Percentiles rank a stretch among this genome's conserved stretches.
phyloP scores from a whole-genome alignment of 2,113 vertebrate species.

The Saccopteryx leptura region DNA sequence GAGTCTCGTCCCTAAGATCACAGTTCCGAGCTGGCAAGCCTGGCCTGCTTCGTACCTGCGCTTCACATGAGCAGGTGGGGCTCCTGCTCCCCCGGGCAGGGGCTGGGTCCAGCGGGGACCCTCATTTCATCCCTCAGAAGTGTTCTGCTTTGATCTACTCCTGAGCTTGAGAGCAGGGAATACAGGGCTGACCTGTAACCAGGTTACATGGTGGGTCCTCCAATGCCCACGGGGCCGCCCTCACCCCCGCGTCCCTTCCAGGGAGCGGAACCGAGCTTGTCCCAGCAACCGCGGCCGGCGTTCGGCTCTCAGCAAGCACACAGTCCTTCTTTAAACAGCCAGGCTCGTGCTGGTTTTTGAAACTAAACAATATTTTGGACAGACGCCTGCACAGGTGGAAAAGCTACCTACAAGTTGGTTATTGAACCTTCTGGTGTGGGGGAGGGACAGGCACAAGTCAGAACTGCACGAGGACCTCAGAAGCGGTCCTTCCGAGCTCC shows the following conservation, averaged over 20 bases:
- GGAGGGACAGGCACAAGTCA: neutral
- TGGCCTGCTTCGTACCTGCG: neutral
- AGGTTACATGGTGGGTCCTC: neutral
- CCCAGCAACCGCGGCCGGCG: rapidly evolving
- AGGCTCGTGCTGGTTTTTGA: neutral
- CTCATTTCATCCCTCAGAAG: neutral
- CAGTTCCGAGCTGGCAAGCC: neutral
- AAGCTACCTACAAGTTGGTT: neutral
- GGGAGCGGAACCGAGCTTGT: neutral
- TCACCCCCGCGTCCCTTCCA: neutral
- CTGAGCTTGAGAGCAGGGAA: neutral
- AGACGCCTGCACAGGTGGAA: neutral
- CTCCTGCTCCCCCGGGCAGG: neutral
- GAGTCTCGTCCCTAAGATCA: neutral
- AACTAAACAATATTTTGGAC: neutral
- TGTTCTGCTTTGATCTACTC: too few relatives aligned
- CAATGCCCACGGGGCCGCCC: neutral
- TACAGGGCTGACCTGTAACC: neutral
- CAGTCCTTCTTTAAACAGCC: neutral
- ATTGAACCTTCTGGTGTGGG: neutral
- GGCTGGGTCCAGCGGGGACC: neutral
- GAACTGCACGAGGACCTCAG: neutral
- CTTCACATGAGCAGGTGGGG: neutral
- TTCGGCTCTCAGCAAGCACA: neutral
- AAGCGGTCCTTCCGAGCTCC: neutral